These are phyloP conservation scores for Discoglossus pictus DNA, from an alignment of 2,797 vertebrate genomes.

Conservation along the genomic window DNA sequence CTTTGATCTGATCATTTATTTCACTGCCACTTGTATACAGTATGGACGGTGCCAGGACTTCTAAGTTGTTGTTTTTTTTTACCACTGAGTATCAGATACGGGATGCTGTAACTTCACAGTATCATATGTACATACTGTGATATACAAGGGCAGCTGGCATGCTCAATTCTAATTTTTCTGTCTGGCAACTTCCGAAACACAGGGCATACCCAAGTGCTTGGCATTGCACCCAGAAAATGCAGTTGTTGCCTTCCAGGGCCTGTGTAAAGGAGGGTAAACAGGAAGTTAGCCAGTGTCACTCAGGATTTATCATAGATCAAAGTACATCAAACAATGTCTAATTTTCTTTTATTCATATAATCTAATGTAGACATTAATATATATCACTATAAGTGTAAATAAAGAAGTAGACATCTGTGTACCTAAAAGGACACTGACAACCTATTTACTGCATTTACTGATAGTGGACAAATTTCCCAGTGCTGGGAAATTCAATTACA, in stretches of 20 bases:
- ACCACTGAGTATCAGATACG: constrained; percentile 61
- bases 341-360: too few species aligned
- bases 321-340: too few species aligned
- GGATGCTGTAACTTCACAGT: constrained; percentile 57
- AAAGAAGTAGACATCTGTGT: too few species aligned
- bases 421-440: too few species aligned
- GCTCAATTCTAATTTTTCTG: constrained; percentile 59
- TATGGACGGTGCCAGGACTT: constrained; percentile 63
- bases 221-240: constrained; percentile 56
- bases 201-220: constrained; percentile 57
- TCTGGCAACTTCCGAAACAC: constrained; percentile 65
- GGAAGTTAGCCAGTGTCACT: constrained; percentile 56
- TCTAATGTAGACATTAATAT: too few species aligned
- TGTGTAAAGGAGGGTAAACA: constrained; percentile 52
- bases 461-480: too few species aligned
- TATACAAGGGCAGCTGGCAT: constrained; percentile 61
- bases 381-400: too few species aligned
- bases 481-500: too few species aligned
- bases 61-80: constrained; percentile 33
- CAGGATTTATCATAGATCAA: too few species aligned
- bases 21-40: constrained; percentile 48
- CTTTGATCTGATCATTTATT: constrained; percentile 58
- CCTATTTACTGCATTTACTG: too few species aligned
- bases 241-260: constrained; percentile 55
- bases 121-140: constrained; percentile 58